A percentile compares a stretch with the other conserved stretches of the same genome.
Conservation (phyloP, 2,113 vertebrate species). For the Callipepla californica region DNA sequence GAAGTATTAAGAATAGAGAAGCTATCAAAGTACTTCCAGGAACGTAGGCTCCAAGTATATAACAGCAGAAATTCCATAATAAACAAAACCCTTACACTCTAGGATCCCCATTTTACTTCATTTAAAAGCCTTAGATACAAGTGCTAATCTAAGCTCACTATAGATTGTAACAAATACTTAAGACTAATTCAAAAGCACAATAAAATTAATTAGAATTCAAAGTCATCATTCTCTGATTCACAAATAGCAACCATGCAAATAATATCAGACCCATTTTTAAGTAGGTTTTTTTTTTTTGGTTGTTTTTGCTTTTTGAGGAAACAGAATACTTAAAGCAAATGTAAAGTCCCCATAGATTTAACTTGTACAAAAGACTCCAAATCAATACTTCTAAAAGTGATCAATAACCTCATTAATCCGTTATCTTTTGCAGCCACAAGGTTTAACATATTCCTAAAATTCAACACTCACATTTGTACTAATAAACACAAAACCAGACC, state of each 20-base stretch:
- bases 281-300: background rate
- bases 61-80: background rate
- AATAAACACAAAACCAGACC: background rate
- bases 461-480: fast-evolving
- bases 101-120: background rate
- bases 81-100: background rate
- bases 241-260: background rate
- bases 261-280: background rate
- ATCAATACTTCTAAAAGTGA: background rate
- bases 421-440: background rate
- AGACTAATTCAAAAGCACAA: background rate
- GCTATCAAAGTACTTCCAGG: background rate
- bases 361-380: background rate
- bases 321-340: background rate
- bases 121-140: fast-evolving
- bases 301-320: background rate
- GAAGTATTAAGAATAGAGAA: background rate
- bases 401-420: background rate
- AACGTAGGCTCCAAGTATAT: fast-evolving
- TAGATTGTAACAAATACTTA: background rate
- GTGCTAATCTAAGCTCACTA: background rate
- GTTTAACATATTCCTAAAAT: background rate
- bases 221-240: background rate
- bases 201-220: background rate
- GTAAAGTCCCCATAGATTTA: background rate